Conservation (phyloP, 2,888 invertebrate genomes). For the Ctena decussata region DNA sequence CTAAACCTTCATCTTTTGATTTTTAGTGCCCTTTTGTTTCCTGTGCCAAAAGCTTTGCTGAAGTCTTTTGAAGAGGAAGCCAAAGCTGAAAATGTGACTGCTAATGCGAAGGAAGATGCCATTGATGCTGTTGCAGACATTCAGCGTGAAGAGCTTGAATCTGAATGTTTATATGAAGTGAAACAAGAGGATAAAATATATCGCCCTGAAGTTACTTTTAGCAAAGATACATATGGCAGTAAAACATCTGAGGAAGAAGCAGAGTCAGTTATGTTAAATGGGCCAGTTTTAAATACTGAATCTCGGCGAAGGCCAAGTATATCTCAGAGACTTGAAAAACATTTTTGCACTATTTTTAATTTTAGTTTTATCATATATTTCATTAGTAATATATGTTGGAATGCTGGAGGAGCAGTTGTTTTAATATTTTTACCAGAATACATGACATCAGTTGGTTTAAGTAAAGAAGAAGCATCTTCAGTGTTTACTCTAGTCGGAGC, state of each 20-base stretch:
- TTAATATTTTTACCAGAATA: slow-evolving; percentile 77
- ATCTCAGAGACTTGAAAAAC: slow-evolving; percentile 27
- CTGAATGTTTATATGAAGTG: neutral
- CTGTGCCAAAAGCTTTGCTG: slow-evolving; percentile 53
- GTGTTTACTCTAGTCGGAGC: slow-evolving; percentile 69
- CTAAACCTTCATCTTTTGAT: slow-evolving; percentile 77
- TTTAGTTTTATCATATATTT: slow-evolving; percentile 77
- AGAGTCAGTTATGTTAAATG: neutral
- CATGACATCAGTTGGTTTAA: slow-evolving; percentile 66
- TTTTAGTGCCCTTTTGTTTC: slow-evolving; percentile 74
- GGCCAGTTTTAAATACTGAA: neutral
- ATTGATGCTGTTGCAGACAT: neutral
- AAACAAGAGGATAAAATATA: neutral
- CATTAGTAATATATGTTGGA: slow-evolving; percentile 81
- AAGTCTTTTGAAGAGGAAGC: neutral
- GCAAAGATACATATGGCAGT: neutral
- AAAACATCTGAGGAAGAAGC: neutral
- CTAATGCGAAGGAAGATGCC: neutral
- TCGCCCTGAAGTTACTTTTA: neutral
- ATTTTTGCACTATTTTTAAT: slow-evolving; percentile 54
- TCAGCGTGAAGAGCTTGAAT: neutral
- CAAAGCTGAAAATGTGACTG: neutral
- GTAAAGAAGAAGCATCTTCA: slow-evolving; percentile 68
- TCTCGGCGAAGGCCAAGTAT: neutral
- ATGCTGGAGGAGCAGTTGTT: slow-evolving; percentile 72